phyloP scores from a whole-genome alignment of 2,888 invertebrate species.

The Crematogaster levior region DNA sequence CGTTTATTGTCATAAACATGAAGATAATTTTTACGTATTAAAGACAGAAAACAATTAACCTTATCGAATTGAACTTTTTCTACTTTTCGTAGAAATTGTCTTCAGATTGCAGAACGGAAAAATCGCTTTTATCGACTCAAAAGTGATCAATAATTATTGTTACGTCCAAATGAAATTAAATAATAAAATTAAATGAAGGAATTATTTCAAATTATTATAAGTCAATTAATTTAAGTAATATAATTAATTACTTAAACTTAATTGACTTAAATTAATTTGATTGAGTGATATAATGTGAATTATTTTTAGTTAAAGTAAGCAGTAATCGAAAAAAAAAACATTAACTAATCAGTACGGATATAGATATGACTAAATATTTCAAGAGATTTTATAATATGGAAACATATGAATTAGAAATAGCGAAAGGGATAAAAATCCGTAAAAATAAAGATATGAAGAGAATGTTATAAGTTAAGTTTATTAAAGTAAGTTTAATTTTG shows the following conservation, averaged over 20 bases:
- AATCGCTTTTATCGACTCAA: not conserved
- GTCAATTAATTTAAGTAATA: not conserved
- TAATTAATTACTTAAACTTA: conserved; percentile 1
- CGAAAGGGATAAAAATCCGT: not conserved
- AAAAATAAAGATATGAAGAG: not conserved
- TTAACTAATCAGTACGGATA: not conserved
- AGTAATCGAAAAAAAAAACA: not conserved
- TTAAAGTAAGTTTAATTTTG: conserved; percentile 15
- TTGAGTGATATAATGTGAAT: too few species aligned
- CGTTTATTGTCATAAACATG: not conserved
- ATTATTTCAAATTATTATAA: not conserved
- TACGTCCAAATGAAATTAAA: conserved; percentile 6
- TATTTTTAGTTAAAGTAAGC: conserved; percentile 1
- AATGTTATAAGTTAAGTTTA: conserved; percentile 4
- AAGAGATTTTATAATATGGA: not conserved
- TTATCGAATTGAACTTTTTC: not conserved
- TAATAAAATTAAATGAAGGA: not conserved
- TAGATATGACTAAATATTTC: not conserved
- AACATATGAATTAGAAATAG: conserved; percentile 6
- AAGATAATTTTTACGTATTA: conserved; percentile 3
- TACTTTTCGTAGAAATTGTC: not conserved
- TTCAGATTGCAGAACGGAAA: not conserved
- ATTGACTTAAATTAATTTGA: not conserved
- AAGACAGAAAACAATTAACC: not conserved
- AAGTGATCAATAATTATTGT: not conserved